Evolutionary conservation across 2,797 vertebrate genomes (phyloP).

Genomic region (Ptychobarbus kaznakovi): DNA sequence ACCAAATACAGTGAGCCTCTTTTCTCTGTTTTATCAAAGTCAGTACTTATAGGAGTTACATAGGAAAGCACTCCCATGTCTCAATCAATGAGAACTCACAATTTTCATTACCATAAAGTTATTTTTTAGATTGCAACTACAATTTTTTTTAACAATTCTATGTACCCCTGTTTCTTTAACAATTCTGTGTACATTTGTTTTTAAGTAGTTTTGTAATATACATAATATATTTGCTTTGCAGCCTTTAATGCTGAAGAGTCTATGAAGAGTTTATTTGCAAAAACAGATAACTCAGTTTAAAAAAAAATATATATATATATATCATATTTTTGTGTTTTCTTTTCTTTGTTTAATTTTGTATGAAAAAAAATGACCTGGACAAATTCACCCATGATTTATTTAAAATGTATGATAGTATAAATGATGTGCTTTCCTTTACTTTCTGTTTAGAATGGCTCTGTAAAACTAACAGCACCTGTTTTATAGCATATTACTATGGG

Average conservation of each 20-base stretch:
- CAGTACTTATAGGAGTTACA: background rate
- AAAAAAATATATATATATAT: too few relatives aligned
- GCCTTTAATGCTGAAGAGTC: too few relatives aligned
- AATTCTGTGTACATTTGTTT: too few relatives aligned
- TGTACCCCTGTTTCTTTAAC: too few relatives aligned
- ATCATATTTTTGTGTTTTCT: too few relatives aligned
- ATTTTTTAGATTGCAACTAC: too few relatives aligned
- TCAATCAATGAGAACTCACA: background rate
- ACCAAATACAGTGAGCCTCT: constrained; percentile 96
- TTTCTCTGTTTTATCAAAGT: background rate
- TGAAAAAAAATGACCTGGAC: background rate
- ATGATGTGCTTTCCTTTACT: background rate
- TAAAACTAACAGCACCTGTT: constrained; percentile 11
- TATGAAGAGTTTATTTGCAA: too few relatives aligned
- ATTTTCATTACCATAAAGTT: too few relatives aligned
- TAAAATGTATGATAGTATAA: background rate
- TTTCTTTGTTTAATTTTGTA: background rate
- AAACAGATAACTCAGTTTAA: too few relatives aligned
- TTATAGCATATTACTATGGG: constrained; percentile 93
- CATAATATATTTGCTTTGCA: too few relatives aligned
- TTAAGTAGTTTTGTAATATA: too few relatives aligned
- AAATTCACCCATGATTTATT: background rate
- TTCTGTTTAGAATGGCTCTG: background rate
- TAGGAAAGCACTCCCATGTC: background rate
- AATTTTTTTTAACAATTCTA: too few relatives aligned